These are phyloP conservation scores for Pasiphila rectangulata DNA, from an alignment of 2,888 invertebrate genomes.

Conservation along the genomic window DNA sequence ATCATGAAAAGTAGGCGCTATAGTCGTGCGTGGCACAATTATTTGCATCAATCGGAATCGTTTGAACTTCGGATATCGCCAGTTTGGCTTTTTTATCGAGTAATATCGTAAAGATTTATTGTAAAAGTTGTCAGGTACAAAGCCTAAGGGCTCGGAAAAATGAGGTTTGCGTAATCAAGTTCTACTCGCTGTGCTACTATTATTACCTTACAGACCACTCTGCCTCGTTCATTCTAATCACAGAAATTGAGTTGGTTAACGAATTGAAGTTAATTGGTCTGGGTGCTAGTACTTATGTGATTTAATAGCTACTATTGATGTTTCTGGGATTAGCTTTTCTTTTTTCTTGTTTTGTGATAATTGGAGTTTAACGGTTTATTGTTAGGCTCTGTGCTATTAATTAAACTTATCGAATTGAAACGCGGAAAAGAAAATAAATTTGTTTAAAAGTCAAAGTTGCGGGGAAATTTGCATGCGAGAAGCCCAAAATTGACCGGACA, in stretches of 20 bases:
- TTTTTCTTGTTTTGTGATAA: not conserved
- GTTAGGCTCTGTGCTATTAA: not conserved
- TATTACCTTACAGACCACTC: no score
- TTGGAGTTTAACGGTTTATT: not conserved
- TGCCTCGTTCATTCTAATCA: constrained; percentile 51
- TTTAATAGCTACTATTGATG: constrained; percentile 10
- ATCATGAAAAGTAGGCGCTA: no score
- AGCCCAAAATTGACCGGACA: no score
- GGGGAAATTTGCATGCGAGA: no score
- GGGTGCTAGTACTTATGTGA: constrained; percentile 29
- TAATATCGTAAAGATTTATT: constrained; percentile 26
- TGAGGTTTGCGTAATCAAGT: constrained; percentile 40
- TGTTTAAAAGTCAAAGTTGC: no score
- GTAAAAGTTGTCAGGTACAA: not conserved
- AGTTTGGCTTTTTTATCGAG: not conserved
- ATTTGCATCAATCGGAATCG: not conserved
- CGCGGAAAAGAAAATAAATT: no score
- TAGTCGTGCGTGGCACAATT: not conserved
- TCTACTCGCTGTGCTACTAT: constrained; percentile 37
- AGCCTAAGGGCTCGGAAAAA: constrained; percentile 24
- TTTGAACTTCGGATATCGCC: not conserved
- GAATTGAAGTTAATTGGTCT: constrained; percentile 37
- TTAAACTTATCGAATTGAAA: no score
- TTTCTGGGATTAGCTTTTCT: not conserved
- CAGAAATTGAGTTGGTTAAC: constrained; percentile 41